phyloP scores from a whole-genome alignment of 2,888 invertebrate genomes.

The Uloborus plumipes region DNA sequence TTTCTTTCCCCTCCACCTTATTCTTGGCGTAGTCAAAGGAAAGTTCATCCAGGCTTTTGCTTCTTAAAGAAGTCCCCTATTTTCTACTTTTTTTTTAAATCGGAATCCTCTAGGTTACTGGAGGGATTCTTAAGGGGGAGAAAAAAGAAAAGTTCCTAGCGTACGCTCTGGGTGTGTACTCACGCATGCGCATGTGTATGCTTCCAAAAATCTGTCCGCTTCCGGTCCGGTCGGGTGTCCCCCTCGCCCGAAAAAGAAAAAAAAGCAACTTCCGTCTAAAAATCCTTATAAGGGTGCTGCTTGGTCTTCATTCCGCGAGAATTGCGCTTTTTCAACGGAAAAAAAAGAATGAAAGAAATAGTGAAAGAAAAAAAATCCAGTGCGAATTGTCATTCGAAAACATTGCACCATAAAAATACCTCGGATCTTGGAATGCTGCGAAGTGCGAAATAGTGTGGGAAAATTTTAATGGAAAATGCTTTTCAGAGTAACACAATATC shows the following conservation, averaged over 20 bases:
- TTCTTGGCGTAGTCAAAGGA: constrained; percentile 34
- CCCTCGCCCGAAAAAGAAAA: constrained; percentile 19
- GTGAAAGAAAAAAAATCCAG: constrained; percentile 14
- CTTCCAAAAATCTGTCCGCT: constrained; percentile 39
- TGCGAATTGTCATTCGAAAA: background rate
- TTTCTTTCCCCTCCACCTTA: constrained; percentile 36
- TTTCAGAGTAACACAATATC: too few species aligned
- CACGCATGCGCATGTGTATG: constrained; percentile 46
- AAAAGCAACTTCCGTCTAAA: constrained; percentile 42
- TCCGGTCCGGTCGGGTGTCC: constrained; percentile 40
- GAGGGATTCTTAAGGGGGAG: constrained; percentile 28
- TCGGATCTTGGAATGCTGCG: too few species aligned
- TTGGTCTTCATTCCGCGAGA: constrained; percentile 11
- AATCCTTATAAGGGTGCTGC: background rate
- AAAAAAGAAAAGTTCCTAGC: constrained; percentile 10
- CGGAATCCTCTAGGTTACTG: constrained; percentile 61
- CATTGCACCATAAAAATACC: background rate
- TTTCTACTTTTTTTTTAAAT: constrained; percentile 23
- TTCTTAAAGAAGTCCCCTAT: constrained; percentile 46
- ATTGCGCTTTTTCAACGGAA: constrained; percentile 4
- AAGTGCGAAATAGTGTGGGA: too few species aligned
- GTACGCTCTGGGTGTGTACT: constrained; percentile 55
- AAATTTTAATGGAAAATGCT: too few species aligned
- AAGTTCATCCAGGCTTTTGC: constrained; percentile 58
- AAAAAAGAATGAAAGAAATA: background rate